A percentile compares a stretch with the other conserved stretches of the same genome.
phyloP scores from a whole-genome alignment of 2,113 vertebrate genomes.

The Nicator chloris region DNA sequence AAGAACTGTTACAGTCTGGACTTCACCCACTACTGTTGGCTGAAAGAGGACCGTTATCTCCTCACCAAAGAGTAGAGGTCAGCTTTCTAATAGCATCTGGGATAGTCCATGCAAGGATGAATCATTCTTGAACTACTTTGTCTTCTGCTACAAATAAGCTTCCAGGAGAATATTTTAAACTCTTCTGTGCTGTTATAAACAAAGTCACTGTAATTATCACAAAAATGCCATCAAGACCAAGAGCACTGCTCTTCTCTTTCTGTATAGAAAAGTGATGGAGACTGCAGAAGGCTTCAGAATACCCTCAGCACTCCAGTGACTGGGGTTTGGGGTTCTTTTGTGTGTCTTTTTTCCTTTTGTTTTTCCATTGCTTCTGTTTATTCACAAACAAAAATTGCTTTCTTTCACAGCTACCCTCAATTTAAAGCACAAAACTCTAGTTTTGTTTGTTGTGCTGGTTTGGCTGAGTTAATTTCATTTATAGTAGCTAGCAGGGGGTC shows the following conservation, averaged over 20 bases:
- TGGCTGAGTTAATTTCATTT: background rate
- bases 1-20: background rate
- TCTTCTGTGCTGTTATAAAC: background rate
- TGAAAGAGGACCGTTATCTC: background rate
- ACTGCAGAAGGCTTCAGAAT: background rate
- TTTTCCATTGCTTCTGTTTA: background rate
- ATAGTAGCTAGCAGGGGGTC: background rate
- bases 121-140: background rate
- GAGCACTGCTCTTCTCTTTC: background rate
- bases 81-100: background rate
- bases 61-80: background rate
- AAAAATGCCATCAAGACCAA: background rate
- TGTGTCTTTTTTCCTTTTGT: background rate
- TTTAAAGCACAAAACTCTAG: background rate
- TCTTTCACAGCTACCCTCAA: background rate
- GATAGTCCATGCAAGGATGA: background rate
- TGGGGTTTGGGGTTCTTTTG: accelerated
- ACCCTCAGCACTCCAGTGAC: background rate
- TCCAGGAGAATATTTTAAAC: background rate
- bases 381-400: background rate
- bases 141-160: background rate
- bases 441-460: background rate
- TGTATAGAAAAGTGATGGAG: background rate
- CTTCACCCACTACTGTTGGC: background rate
- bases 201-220: background rate